Evolutionary conservation across 2,113 vertebrate species (phyloP), one percentile per base, ranked within the genome.

Genomic region (Phylloscopus whistleri): DNA sequence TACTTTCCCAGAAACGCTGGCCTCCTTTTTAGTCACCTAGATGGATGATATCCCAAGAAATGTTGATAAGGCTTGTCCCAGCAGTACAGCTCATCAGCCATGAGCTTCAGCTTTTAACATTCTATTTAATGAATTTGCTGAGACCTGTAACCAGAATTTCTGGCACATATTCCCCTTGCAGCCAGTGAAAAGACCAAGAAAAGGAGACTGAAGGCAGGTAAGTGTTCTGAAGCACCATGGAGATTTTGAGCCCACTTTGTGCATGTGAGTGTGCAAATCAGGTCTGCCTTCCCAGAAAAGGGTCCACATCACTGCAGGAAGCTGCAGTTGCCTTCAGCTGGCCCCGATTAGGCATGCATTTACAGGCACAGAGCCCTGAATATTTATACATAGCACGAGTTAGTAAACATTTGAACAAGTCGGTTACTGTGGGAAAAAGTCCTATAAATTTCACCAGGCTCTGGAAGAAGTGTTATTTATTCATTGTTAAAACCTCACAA

Each of bases 401-500:
- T 94, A 84, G 94, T 78, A 94, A 96, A 95, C 77, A 89, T 67
- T 81, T 87, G 80, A 92, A 92, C 89, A 81, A 86, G 60, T 27
- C 73, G 13, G 60, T 94, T 91, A 59, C 83, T 92, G 86, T 95
- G 95, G 93, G 94, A 92, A 95, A 90, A 94, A 87, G 21, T 78
- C 64, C 84, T 78, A 93, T 93, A 95, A 94, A 95, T 87, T 91
- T 96, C 63, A 68, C 43, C 80, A 84, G 86, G 56, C 52, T 81
- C 76, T 90, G 90, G 43, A 80, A 90, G 41, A 89, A 86, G 83
- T 63, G 89, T 73, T 90, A 86, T 63, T 92, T 94, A 86, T 90
- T 94, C 93, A 84, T 96, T 96, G 95, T 94, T 93, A 89, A 90
- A 94, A 67, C 63, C 89, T 92, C 83, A 70, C 76, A 81, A 56